Evolutionary conservation across 2,888 invertebrate genomes (phyloP).

Genomic region (Drosophila koepferae): DNA sequence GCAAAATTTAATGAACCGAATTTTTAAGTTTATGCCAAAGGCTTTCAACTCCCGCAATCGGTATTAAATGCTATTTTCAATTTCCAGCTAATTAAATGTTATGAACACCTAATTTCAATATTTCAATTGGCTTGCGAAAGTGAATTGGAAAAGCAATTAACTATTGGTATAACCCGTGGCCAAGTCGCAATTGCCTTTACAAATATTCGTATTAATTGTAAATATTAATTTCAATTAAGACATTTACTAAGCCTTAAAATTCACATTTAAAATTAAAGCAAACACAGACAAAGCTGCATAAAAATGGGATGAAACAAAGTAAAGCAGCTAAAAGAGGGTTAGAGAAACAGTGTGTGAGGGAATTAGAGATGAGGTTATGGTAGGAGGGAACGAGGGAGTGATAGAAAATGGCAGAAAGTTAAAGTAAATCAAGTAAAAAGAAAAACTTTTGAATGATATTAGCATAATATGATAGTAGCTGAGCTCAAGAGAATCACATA

Average conservation of each 20-base stretch:
- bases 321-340: no score
- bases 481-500: no score
- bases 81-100: conserved; percentile 45
- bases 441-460: no score
- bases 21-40: conserved; percentile 51
- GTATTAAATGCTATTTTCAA: conserved; percentile 27
- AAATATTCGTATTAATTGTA: conserved; percentile 5
- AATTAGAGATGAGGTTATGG: neutral
- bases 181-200: neutral
- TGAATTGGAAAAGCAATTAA: neutral
- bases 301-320: no score
- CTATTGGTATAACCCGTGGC: neutral
- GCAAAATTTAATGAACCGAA: conserved; percentile 43
- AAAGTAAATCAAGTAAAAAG: neutral
- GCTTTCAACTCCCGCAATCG: conserved; percentile 20
- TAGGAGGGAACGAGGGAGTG: no score
- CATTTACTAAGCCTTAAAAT: neutral
- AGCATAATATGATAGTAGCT: no score
- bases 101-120: neutral
- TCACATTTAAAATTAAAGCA: neutral
- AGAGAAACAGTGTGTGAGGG: neutral
- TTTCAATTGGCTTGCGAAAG: neutral
- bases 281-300: neutral
- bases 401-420: neutral
- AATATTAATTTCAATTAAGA: conserved; percentile 12